Evolutionary conservation across 2,113 vertebrate genomes (phyloP).

Genomic region (Gopherus evgoodei): DNA sequence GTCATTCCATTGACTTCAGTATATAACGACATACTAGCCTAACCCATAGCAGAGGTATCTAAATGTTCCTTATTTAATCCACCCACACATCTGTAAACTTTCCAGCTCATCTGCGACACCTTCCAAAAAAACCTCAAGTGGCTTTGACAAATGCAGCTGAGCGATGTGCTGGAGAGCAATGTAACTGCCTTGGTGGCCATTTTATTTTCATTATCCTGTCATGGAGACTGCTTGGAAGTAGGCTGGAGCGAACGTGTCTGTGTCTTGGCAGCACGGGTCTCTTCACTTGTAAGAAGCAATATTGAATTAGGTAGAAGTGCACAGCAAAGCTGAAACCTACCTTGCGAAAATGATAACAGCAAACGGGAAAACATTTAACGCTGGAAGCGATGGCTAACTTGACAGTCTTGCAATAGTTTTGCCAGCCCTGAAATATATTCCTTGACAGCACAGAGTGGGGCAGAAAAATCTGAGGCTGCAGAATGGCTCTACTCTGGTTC

Average conservation of each 20-base stretch:
- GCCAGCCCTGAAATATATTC: background rate
- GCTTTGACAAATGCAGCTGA: background rate
- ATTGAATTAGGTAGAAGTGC: slow-evolving; percentile 27
- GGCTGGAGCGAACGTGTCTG: background rate
- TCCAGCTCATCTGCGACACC: background rate
- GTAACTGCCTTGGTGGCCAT: background rate
- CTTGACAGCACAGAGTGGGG: background rate
- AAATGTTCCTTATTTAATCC: slow-evolving; percentile 30
- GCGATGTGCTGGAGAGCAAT: background rate
- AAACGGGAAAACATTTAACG: slow-evolving; percentile 44
- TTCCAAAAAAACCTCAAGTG: background rate
- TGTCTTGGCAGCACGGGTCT: background rate
- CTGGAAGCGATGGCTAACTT: background rate
- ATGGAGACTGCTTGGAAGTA: background rate
- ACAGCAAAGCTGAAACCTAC: background rate
- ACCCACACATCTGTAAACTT: slow-evolving; percentile 1
- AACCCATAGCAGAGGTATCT: background rate
- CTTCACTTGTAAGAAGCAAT: slow-evolving; percentile 18
- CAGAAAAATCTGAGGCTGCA: background rate
- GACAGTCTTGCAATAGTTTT: background rate
- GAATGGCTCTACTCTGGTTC: fast-evolving
- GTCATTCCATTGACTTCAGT: background rate
- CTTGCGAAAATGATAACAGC: slow-evolving; percentile 55
- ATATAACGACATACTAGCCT: background rate
- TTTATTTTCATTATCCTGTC: slow-evolving; percentile 24